A percentile compares a stretch with the other conserved stretches of the same genome.
Conservation (phyloP, 2,797 vertebrate genomes). For the Peromyscus melanophrys region DNA sequence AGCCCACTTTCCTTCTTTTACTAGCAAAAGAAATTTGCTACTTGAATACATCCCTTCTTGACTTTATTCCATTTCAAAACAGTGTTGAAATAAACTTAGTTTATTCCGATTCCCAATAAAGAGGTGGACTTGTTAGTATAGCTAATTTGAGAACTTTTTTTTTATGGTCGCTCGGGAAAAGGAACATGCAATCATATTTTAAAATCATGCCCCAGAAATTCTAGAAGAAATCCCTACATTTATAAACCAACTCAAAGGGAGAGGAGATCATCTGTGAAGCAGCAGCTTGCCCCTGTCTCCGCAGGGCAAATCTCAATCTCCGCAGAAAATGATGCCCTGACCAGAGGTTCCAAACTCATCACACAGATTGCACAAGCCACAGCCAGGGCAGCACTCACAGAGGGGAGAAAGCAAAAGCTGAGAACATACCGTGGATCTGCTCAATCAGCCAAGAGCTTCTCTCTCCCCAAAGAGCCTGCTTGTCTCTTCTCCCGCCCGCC, state of each 20-base stretch:
- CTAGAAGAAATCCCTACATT: neutral
- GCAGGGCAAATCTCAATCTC: neutral
- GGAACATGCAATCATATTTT: neutral
- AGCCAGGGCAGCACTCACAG: neutral
- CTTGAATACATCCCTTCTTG: neutral
- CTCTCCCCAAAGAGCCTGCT: constrained; percentile 27
- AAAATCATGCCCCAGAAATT: constrained; percentile 18
- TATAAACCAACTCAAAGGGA: neutral
- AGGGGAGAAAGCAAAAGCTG: neutral
- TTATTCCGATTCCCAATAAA: neutral
- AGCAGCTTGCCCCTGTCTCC: neutral
- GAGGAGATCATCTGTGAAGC: neutral
- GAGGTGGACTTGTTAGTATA: neutral
- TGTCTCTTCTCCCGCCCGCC: neutral
- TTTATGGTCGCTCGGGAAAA: neutral
- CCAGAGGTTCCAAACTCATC: neutral
- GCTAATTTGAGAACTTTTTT: neutral
- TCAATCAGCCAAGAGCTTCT: neutral
- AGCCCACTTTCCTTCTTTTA: neutral
- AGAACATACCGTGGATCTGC: constrained; percentile 71
- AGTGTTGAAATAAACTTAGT: neutral
- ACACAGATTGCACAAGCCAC: neutral
- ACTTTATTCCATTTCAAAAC: neutral
- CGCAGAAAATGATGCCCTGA: neutral
- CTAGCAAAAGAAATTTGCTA: neutral